phyloP scores from a whole-genome alignment of 1,140 invertebrate species.

The Caenorhabditis briggsae region DNA sequence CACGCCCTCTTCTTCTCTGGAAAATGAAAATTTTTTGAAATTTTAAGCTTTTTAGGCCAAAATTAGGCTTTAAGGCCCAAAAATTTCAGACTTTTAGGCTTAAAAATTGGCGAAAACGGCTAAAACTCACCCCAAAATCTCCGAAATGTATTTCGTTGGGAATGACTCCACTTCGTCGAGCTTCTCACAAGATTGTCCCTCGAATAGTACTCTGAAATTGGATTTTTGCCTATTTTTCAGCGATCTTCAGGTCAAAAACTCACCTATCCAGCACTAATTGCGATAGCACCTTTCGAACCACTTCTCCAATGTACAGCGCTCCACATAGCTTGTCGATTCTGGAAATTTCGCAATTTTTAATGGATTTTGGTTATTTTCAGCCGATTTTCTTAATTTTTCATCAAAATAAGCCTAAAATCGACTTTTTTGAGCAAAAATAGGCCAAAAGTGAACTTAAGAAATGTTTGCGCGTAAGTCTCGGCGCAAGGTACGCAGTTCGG shows the following conservation, averaged over 20 bases:
- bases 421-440: no score
- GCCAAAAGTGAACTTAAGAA: no score
- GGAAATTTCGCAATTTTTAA: background rate
- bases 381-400: conserved; percentile 14
- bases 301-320: conserved; percentile 76
- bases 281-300: conserved; percentile 73
- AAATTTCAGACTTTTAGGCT: background rate
- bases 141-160: conserved; percentile 77
- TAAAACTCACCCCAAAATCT: conserved; percentile 72
- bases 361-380: background rate
- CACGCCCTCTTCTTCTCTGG: conserved; percentile 73
- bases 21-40: conserved; percentile 32
- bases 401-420: background rate
- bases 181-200: conserved; percentile 71
- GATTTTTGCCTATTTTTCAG: no score
- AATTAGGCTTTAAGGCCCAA: background rate
- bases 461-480: no score
- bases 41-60: background rate
- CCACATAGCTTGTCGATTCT: conserved; percentile 78
- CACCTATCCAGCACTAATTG: conserved; percentile 74
- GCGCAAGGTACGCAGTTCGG: no score
- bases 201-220: conserved; percentile 65
- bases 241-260: no score
- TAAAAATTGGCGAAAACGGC: background rate
- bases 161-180: conserved; percentile 73